phyloP scores from a whole-genome alignment of 2,888 invertebrate genomes.

The Dasysyrphus tricinctus region DNA sequence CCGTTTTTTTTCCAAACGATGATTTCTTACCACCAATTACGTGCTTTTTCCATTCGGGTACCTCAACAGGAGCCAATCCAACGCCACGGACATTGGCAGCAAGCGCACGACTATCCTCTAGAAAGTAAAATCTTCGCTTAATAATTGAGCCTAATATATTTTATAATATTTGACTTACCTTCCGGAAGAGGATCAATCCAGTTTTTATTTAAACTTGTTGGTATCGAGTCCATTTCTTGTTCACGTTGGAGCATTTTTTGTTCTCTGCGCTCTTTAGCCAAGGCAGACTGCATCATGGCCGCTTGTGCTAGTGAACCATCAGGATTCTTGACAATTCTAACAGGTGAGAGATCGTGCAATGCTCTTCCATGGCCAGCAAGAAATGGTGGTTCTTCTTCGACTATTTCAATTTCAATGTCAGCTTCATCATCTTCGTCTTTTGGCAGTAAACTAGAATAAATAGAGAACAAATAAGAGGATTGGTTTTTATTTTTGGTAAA shows the following conservation, averaged over 20 bases:
- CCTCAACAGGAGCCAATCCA: conserved; percentile 92
- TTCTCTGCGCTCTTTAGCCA: conserved; percentile 98
- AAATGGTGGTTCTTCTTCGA: conserved; percentile 99
- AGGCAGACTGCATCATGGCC: conserved; percentile 99
- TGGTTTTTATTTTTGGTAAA: neutral
- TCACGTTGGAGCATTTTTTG: conserved; percentile 98
- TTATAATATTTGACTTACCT: conserved; percentile 80
- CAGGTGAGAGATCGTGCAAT: conserved; percentile 95
- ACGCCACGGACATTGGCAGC: conserved; percentile 93
- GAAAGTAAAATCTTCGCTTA: neutral
- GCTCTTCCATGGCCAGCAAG: conserved; percentile 96
- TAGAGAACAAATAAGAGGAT: too few species aligned
- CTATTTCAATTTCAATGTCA: conserved; percentile 98
- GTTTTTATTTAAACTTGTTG: conserved; percentile 93
- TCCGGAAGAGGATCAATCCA: conserved; percentile 99
- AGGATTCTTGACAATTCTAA: conserved; percentile 98
- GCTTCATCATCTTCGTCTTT: conserved; percentile 97
- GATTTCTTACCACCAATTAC: conserved; percentile 99
- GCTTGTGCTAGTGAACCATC: conserved; percentile 99
- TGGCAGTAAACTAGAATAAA: conserved; percentile 86
- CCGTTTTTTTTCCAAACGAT: conserved; percentile 98
- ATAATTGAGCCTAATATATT: neutral
- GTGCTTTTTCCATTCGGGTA: conserved; percentile 99
- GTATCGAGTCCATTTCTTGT: conserved; percentile 93
- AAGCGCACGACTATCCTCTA: conserved; percentile 87